Evolutionary conservation across 2,113 vertebrate genomes (phyloP), one percentile per base, ranked within the genome.

Genomic region (Chroicocephalus ridibundus): DNA sequence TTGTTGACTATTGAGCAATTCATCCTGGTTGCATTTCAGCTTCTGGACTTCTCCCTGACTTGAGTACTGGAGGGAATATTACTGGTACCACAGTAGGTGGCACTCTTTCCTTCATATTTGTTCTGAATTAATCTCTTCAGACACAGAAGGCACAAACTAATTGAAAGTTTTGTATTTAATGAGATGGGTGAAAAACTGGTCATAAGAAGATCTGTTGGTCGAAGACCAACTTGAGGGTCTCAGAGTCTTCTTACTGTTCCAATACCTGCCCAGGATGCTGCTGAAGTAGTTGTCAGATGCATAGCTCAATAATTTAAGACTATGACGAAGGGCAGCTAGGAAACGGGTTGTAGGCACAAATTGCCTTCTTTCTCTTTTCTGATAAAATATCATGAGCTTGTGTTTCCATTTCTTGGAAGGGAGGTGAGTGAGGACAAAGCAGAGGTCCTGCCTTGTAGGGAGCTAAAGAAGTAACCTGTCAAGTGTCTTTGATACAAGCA

Each of bases 101-200:
- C 82, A 94, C 86, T 90, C 68, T 94, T 95, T 88, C 96, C 82
- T 88, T 94, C 88, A 9, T 71, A 60, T 88, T 82, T n/a, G 2
- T 74, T 65, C 58, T 83, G 58, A 70, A 80, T 77, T 65, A 42
- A 32, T 81, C 31, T 91, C 24, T 79, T 54, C 46, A 44, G n/a
- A 27, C 29, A 40, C 2, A 52, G 42, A 68, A 60, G 5, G 17
- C 27, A 31, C 6, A 55, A 78, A 92, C 77, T 58, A 58, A 88
- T 22, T 49, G 13, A 8, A 64, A 72, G 8, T 40, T 54, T 31
- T 61, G 6, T 61, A 32, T 66, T 88, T 71, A 15, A 58, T 38
- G 16, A 82, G n/a, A 70, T 24, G 25, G 38, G n/a, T 55, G 60
- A 71, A 91, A 71, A 40, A 69, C 5, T 64, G 65, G 36, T 91